Base-by-base conservation (phyloP, 2,113 vertebrate genomes). In the Penelope pileata region DNA sequence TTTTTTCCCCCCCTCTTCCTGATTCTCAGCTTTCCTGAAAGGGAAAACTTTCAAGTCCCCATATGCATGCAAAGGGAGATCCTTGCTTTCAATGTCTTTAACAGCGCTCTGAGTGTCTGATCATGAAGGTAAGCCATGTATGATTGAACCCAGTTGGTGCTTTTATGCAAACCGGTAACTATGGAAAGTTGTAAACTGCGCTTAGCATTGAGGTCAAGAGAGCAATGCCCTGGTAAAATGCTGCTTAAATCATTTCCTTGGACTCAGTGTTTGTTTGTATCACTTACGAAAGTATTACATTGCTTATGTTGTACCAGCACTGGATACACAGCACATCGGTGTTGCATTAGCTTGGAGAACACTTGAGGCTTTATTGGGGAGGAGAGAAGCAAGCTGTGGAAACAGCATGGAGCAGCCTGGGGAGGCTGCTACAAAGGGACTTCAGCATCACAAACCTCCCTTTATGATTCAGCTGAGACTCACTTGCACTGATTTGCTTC, bases 391-490 rank as follows among this genome's bases (percentile, higher is more conserved):
- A 23, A 48, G 48, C 43, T 68, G n/a, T 86, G 79, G 73, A 60
- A 95, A 83, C 38, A 24, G 12, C 10, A 29, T 67, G 38, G n/a
- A 32, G 45, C 19, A 75, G 47, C 60, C 91, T 78, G 24, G 34
- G 64, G 34, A 82, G 48, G 48, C 15, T n/a, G 8, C 80, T 64
- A 29, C 17, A 38, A 83, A 34, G 38, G 40, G 79, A 66, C 50
- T 68, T 79, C 26, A 47, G 38, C 59, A 51, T 90, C 78, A 77
- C 63, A 43, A 12, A 92, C 38, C 54, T 53, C 45, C 68, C 78
- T 85, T 89, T 45, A 15, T 86, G 94, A 86, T 91, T 95, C 88
- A 96, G 2, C 54, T 34, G 47, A 80, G 47, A 30, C 75, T 93
- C 72, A 40, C 68, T 92, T 51, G 40, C 29, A 2, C 6, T 93